These are phyloP conservation scores for Cheumatopsyche charites DNA, from an alignment of 1,140 invertebrate genomes.

Conservation along the genomic window DNA sequence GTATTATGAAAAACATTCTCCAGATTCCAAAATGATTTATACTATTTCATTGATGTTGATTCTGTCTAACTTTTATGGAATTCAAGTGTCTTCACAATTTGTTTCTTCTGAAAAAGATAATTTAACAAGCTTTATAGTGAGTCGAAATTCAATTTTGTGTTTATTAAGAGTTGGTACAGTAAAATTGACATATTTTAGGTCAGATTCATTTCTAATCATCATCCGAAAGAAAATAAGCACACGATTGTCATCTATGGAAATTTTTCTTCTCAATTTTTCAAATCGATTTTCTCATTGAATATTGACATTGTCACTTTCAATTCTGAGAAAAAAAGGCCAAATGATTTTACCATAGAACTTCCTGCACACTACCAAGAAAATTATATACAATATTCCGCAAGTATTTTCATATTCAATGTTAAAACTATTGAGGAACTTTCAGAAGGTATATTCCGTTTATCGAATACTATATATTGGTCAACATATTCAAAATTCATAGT, in stretches of 20 bases:
- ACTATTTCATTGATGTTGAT: too few relatives aligned
- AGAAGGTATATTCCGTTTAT: neutral
- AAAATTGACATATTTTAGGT: too few relatives aligned
- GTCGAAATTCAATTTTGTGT: too few relatives aligned
- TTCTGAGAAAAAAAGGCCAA: neutral
- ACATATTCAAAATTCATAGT: slow-evolving; percentile 12
- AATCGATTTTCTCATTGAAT: slow-evolving; percentile 20
- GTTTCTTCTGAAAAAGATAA: too few relatives aligned
- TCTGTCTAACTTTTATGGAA: too few relatives aligned
- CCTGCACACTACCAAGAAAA: neutral
- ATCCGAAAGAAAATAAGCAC: slow-evolving; percentile 16
- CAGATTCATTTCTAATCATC: slow-evolving; percentile 26
- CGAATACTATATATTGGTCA: slow-evolving; percentile 16
- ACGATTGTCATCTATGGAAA: slow-evolving; percentile 38
- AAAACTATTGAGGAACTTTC: slow-evolving; percentile 10
- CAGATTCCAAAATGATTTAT: too few relatives aligned
- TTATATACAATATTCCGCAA: neutral
- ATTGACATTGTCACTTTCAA: slow-evolving; percentile 12
- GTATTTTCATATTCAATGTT: slow-evolving; percentile 10
- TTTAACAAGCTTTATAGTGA: too few relatives aligned
- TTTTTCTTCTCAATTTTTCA: slow-evolving; percentile 19
- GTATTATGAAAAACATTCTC: too few relatives aligned
- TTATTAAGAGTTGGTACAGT: too few relatives aligned
- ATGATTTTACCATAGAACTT: neutral
- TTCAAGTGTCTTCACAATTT: too few relatives aligned